These are phyloP conservation scores for Gymnosoma rotundatum DNA, from an alignment of 2,888 invertebrate genomes.

Conservation along the genomic window DNA sequence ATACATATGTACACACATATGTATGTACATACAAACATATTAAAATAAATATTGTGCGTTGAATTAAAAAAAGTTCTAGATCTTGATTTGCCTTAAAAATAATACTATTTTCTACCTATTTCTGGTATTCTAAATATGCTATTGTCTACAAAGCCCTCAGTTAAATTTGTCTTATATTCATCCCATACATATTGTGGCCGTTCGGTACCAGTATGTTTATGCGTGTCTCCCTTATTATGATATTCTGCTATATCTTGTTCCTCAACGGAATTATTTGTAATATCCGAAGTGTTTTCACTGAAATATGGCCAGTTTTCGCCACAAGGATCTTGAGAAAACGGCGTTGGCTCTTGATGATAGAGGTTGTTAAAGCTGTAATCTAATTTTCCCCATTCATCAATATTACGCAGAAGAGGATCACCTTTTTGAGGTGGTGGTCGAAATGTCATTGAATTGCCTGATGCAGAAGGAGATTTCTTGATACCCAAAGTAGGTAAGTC, in stretches of 20 bases:
- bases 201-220: slow-evolving; percentile 11
- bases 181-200: slow-evolving; percentile 73
- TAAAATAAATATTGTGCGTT: too few species aligned
- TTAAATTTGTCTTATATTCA: slow-evolving; percentile 78
- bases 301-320: slow-evolving; percentile 79
- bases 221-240: slow-evolving; percentile 35
- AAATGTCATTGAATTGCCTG: slow-evolving; percentile 35
- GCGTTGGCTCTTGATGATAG: slow-evolving; percentile 71
- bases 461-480: slow-evolving; percentile 68
- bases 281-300: slow-evolving; percentile 72
- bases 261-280: slow-evolving; percentile 74
- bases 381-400: slow-evolving; percentile 81
- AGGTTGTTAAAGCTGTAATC: slow-evolving; percentile 79
- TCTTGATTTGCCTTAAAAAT: background rate
- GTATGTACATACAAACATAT: too few species aligned
- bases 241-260: slow-evolving; percentile 73
- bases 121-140: slow-evolving; percentile 77
- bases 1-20: too few species aligned
- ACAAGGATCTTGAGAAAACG: slow-evolving; percentile 75
- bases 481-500: slow-evolving; percentile 79
- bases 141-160: slow-evolving; percentile 78
- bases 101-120: slow-evolving; percentile 33
- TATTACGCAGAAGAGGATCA: slow-evolving; percentile 77
- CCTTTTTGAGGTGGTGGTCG: slow-evolving; percentile 70
- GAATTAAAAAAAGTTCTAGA: too few species aligned